phyloP scores from a whole-genome alignment of 2,797 vertebrate species.

The Xerus rutilus region DNA sequence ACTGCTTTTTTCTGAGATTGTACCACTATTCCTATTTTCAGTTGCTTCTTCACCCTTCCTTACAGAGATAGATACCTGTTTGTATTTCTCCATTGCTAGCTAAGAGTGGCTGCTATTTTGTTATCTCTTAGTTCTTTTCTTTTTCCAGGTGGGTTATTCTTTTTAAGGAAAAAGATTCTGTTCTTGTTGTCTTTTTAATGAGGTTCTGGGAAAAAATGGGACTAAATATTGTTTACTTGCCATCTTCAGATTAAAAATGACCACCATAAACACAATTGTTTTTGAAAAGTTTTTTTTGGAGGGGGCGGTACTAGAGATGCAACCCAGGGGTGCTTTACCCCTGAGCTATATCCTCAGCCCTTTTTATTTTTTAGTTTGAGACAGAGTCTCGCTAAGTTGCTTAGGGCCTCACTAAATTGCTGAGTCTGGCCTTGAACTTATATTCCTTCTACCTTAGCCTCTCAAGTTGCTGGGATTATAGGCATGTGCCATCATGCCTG shows the following conservation, averaged over 20 bases:
- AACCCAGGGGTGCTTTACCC: too few species aligned
- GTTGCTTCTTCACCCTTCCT: not conserved
- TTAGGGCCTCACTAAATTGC: too few species aligned
- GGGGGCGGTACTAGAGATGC: too few species aligned
- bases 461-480: too few species aligned
- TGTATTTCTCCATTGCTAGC: not conserved
- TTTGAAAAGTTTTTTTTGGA: not conserved
- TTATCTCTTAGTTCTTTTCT: not conserved
- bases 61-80: not conserved
- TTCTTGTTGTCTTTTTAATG: conserved; percentile 44
- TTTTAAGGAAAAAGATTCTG: not conserved
- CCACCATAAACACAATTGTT: not conserved
- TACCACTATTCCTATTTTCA: not conserved
- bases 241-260: conserved; percentile 3
- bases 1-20: not conserved
- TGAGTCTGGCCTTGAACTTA: too few species aligned
- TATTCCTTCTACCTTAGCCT: too few species aligned
- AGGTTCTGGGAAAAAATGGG: not conserved
- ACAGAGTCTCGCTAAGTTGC: too few species aligned
- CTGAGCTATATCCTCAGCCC: too few species aligned
- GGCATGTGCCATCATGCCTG: too few species aligned
- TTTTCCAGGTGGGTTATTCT: conserved; percentile 37
- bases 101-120: not conserved
- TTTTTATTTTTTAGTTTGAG: too few species aligned
- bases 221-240: not conserved